Evolutionary conservation across 2,113 vertebrate species (phyloP).

Genomic region (Lasiurus borealis): DNA sequence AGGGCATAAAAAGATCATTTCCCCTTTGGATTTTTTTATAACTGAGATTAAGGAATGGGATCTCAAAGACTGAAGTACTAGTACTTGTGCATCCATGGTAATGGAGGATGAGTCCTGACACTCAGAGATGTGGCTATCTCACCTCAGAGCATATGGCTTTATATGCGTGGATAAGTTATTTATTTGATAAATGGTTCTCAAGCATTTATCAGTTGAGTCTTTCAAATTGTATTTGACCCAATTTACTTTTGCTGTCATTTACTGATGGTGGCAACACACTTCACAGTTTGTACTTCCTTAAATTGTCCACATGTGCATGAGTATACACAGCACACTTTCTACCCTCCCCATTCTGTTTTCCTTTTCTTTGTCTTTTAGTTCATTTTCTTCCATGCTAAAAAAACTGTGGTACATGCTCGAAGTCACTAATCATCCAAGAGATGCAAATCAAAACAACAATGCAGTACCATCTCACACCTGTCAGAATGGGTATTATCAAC

Average conservation of each 20-base stretch:
- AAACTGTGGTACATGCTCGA: too few species aligned
- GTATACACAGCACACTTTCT: neutral
- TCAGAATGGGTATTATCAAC: too few species aligned
- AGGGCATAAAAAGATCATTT: neutral
- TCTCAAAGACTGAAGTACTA: neutral
- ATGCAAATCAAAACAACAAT: too few species aligned
- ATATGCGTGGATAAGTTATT: neutral
- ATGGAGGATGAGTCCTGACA: neutral
- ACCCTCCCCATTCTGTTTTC: too few species aligned
- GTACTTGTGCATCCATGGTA: rapidly evolving
- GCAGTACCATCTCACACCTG: too few species aligned
- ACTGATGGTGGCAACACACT: neutral
- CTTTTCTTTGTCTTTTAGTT: neutral
- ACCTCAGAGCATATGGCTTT: neutral
- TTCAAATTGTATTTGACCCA: neutral
- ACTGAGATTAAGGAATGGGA: neutral
- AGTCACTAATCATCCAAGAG: too few species aligned
- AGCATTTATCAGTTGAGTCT: neutral
- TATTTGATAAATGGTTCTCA: neutral
- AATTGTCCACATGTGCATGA: neutral
- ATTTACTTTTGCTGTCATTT: neutral
- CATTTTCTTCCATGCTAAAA: neutral
- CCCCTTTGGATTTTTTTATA: neutral
- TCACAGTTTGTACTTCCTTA: neutral
- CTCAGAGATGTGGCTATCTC: neutral